These are phyloP conservation scores for Haliclystus octoradiatus DNA, from an alignment of 30 jellyfish, hydroid and myxozoan species.

Conservation along the genomic window DNA sequence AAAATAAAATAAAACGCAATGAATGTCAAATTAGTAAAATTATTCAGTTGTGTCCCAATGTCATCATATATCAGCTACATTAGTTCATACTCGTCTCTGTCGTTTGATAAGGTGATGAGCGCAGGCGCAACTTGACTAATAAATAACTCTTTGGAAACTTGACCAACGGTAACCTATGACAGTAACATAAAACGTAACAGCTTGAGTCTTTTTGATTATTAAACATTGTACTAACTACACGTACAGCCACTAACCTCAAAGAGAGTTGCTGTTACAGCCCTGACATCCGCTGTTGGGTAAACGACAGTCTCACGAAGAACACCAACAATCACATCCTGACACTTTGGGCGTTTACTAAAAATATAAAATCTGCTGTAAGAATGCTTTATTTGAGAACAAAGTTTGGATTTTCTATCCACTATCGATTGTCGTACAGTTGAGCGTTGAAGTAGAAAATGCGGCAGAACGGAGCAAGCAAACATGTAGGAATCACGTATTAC, in stretches of 20 bases:
- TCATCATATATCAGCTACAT: background rate
- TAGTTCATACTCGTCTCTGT: conserved; percentile 71
- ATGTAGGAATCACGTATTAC: too few species aligned
- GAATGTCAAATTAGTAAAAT: background rate
- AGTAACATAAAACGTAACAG: too few species aligned
- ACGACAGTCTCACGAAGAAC: conserved; percentile 68
- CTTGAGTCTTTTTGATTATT: too few species aligned
- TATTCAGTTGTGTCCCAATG: background rate
- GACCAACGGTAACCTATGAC: conserved; percentile 49
- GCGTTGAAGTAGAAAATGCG: too few species aligned
- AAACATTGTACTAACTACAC: too few species aligned
- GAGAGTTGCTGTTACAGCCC: conserved; percentile 59
- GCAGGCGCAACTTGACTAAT: conserved; percentile 94
- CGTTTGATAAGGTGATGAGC: conserved; percentile 71
- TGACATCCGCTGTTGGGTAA: conserved; percentile 77
- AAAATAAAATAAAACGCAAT: background rate
- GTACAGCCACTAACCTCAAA: conserved; percentile 75
- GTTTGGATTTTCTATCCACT: too few species aligned
- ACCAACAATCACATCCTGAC: conserved; percentile 43
- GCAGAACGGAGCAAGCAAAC: too few species aligned
- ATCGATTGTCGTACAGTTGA: too few species aligned
- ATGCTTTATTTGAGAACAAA: too few species aligned
- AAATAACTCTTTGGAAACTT: conserved; percentile 32
- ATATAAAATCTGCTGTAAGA: too few species aligned
- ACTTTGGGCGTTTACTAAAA: conserved; percentile 21